Base-by-base conservation (phyloP, 2,888 invertebrate genomes). In the Eilema caniola region DNA sequence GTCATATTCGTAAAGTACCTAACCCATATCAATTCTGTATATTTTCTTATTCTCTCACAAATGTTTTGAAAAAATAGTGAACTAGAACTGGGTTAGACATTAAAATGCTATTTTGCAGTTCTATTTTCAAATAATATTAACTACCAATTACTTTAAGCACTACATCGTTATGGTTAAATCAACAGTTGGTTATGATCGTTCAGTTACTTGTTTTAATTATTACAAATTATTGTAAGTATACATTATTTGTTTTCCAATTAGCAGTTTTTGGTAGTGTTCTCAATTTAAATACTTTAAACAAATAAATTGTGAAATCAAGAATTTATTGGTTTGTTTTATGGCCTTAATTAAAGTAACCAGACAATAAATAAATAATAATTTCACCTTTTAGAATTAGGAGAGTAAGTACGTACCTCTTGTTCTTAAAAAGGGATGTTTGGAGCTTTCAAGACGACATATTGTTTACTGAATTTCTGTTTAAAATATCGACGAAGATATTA, bases 41-140 rank as follows among this genome's bases (percentile, higher is more conserved):
- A 61, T 57, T 69, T 64, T 41, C 24, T 24, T 71, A 62, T 56
- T 73, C 23, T 25, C 41, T 74, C 62, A 31, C 67, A 70, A 31
- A 69, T 57, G 60, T 69, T 74, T 37, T 2, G 56, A 72, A 68
- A 20, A 56, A 65, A 73, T 68, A 61, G 56, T 24, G 47, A 71
- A 77, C 68, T 73, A 70, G 72, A 82, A 82, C 69, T 74, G 72
- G 79, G 83, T 83, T 80, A 79, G 72, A 82, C 85, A 89, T 89
- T 89, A 89, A 89, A 89, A 87, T 81, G 84, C 82, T 87, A 88
- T 89, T 90, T 86, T 85, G 81, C 80, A 82, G 78, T 84, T 82
- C 83, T 3, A 53, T 53, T 53, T 53, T 53, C 10, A 86, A 82
- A 84, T 79, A 84, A 83, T 78, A 83, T 74, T 74, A 33, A 47